Percentiles rank a stretch among this genome's conserved stretches.
phyloP scores from a whole-genome alignment of 2,888 invertebrate genomes.

The Thymelicus acteon region DNA sequence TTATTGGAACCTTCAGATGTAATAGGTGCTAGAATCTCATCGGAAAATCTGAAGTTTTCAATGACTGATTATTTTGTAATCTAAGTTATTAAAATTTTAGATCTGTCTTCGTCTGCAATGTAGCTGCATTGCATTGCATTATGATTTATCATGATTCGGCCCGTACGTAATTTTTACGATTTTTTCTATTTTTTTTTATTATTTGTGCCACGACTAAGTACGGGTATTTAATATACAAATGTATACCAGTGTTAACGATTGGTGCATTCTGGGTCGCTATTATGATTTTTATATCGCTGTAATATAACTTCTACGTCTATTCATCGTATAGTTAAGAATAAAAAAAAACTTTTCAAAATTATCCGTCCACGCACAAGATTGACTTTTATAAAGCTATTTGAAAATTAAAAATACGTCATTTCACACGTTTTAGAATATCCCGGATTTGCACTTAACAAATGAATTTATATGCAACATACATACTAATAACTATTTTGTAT shows the following conservation, averaged over 20 bases:
- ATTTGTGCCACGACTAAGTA: conserved; percentile 75
- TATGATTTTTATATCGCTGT: background rate
- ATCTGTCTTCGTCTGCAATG: conserved; percentile 58
- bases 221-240: conserved; percentile 64
- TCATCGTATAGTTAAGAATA: conserved; percentile 24
- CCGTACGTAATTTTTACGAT: conserved; percentile 59
- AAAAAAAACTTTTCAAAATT: conserved; percentile 39
- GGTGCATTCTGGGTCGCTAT: conserved; percentile 34
- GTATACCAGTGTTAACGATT: conserved; percentile 22
- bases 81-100: conserved; percentile 54
- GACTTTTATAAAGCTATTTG: conserved; percentile 39
- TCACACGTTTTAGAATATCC: no score
- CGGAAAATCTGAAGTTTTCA: conserved; percentile 77
- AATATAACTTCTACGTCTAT: conserved; percentile 16
- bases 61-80: conserved; percentile 72
- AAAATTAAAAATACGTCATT: background rate
- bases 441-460: conserved; percentile 14
- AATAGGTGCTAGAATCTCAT: conserved; percentile 77
- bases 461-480: background rate
- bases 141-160: conserved; percentile 42
- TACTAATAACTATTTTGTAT: conserved; percentile 23
- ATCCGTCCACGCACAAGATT: conserved; percentile 46
- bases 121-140: conserved; percentile 27
- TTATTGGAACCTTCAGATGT: conserved; percentile 82
- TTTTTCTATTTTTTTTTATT: conserved; percentile 46